Conservation (phyloP, 2,797 vertebrate species). For the Argya squamiceps region DNA sequence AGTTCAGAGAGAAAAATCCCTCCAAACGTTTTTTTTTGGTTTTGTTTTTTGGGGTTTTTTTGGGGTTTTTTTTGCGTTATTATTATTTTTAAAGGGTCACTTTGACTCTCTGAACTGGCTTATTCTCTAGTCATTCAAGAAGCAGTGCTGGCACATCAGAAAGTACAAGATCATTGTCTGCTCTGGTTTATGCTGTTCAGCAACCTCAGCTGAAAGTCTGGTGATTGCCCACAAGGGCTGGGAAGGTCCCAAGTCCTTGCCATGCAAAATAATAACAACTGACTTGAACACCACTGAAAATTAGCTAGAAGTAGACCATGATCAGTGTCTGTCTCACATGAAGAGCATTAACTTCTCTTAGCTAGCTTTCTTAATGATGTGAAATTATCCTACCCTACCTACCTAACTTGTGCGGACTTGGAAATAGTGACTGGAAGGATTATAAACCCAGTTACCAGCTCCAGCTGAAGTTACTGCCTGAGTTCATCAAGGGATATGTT, state of each 20-base stretch:
- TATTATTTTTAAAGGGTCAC: neutral
- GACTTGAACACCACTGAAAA: neutral
- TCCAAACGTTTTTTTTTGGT: fast-evolving
- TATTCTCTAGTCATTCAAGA: neutral
- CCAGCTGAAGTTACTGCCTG: neutral
- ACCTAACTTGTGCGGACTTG: neutral
- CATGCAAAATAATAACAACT: neutral
- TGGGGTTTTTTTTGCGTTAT: fast-evolving
- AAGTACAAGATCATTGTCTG: neutral
- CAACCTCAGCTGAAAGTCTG: neutral
- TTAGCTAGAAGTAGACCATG: neutral
- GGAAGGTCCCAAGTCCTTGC: neutral
- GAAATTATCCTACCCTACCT: neutral
- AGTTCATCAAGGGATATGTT: neutral
- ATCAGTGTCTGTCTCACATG: neutral
- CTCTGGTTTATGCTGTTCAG: neutral
- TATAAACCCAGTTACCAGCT: neutral
- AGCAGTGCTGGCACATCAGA: neutral
- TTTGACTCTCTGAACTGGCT: neutral
- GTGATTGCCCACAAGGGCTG: neutral
- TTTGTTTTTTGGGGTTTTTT: too few relatives aligned
- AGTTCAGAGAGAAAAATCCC: neutral
- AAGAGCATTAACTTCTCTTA: neutral
- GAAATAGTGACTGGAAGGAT: neutral
- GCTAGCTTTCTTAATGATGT: neutral